Evolutionary conservation across 2,797 vertebrate genomes (phyloP).

Genomic region (Iguana delicatissima): DNA sequence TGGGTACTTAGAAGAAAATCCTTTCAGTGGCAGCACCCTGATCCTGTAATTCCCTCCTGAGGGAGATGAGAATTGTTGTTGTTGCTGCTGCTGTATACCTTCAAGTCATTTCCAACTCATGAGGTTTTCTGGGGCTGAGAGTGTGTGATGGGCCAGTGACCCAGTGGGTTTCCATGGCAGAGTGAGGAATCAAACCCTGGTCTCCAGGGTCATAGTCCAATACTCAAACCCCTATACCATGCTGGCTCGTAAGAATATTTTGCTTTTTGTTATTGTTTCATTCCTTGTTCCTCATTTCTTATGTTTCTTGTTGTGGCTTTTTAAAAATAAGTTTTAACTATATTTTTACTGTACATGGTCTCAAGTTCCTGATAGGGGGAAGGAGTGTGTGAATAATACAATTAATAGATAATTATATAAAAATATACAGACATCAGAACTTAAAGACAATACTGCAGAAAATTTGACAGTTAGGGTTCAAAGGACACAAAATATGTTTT

Average conservation of each 20-base stretch:
- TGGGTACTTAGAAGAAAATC: not conserved
- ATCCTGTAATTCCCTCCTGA: not conserved
- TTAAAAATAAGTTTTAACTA: not conserved
- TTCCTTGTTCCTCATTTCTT: not conserved
- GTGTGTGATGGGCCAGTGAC: too few species aligned
- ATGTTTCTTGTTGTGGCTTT: not conserved
- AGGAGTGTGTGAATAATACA: not conserved
- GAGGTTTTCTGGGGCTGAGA: too few species aligned
- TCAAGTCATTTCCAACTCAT: too few species aligned
- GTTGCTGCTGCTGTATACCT: too few species aligned
- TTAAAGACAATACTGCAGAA: slow-evolving; percentile 46
- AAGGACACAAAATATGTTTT: slow-evolving; percentile 51
- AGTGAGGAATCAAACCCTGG: too few species aligned
- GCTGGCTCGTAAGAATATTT: too few species aligned
- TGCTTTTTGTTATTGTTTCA: not conserved
- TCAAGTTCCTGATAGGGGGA: not conserved
- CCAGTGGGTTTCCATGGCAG: not conserved
- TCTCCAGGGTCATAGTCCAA: too few species aligned
- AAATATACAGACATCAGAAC: not conserved
- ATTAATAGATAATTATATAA: slow-evolving; percentile 31
- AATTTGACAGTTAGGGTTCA: slow-evolving; percentile 38
- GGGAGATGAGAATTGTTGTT: not conserved
- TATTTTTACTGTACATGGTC: not conserved
- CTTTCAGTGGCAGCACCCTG: not conserved
- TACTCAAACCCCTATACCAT: too few species aligned